Base-by-base conservation (phyloP, 2,113 vertebrate species). In the Catharus bicknelli region DNA sequence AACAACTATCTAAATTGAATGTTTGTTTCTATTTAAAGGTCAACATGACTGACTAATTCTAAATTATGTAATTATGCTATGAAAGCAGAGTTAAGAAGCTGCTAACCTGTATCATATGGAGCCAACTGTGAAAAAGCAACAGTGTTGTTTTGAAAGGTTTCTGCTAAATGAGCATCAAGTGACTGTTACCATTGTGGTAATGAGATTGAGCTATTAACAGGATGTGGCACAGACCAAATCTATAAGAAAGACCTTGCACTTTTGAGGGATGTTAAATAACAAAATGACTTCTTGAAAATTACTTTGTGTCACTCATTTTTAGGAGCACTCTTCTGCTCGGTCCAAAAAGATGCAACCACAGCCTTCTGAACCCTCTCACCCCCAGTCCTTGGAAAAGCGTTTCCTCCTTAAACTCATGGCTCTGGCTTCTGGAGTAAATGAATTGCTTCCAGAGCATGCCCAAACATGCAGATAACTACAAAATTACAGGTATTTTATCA, bases 131-230 rank as follows among this genome's bases (percentile, higher is more conserved):
- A 95, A 91, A 90, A 91, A 67, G 68, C 68, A 88, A 75, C 75
- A 57, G 70, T 21, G 78, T 76, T 94, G 66, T 91, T 96, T 91
- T 94, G 87, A 95, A 96, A 94, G 82, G 87, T 92, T 96, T 94
- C 87, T 94, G 82, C 92, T 93, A 94, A 94, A 83, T 92, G 94
- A 90, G 11, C 72, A 90, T 83, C 67, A 59, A 85, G 75, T 2
- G 40, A 88, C 86, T 94, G 94, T 96, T 96, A 88, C 68, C 84
- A 90, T 90, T 94, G 94, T 93, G 95, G 93, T 96, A 96, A 95
- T 94, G 87, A 88, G 91, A 91, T 80, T 72, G 59, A 86, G 85
- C 51, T 92, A 92, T 91, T 96, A 95, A 94, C 95, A 94, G 93
- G 94, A 96, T 96, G 94, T 96, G 94, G 91, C 68, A 83, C 45